A percentile compares a stretch with the other conserved stretches of the same genome.
phyloP scores from a whole-genome alignment of 2,888 invertebrate genomes.

The Plebejus melissa region DNA sequence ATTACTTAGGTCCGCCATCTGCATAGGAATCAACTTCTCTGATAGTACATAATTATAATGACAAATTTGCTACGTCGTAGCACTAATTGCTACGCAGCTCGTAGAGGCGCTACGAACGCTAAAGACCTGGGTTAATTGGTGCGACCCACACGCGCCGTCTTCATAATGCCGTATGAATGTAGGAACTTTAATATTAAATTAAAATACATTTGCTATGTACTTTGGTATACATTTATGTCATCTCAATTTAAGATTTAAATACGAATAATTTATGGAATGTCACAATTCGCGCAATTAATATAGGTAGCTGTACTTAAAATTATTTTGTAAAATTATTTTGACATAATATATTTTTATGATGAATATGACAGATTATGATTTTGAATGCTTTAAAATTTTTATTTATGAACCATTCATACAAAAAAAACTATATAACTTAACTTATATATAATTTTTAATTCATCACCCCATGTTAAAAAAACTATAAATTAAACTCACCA shows the following conservation, averaged over 20 bases:
- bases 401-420: no score
- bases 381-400: no score
- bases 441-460: no score
- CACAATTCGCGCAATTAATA: background rate
- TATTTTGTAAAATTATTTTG: no score
- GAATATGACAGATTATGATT: no score
- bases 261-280: background rate
- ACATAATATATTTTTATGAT: no score
- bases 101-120: slow-evolving; percentile 56
- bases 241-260: background rate
- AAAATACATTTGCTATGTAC: slow-evolving; percentile 14
- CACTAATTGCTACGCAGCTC: slow-evolving; percentile 74
- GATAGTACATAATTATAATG: slow-evolving; percentile 19
- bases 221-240: background rate
- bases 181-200: background rate
- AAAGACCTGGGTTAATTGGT: slow-evolving; percentile 73
- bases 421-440: no score
- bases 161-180: slow-evolving; percentile 27
- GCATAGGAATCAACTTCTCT: no score
- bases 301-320: no score
- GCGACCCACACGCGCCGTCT: slow-evolving; percentile 38
- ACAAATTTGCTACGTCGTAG: slow-evolving; percentile 52
- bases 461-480: background rate
- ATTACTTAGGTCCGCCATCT: no score
- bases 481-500: slow-evolving; percentile 54